Conservation (phyloP, 2,113 vertebrate genomes). For the Ardeotis arabs region DNA sequence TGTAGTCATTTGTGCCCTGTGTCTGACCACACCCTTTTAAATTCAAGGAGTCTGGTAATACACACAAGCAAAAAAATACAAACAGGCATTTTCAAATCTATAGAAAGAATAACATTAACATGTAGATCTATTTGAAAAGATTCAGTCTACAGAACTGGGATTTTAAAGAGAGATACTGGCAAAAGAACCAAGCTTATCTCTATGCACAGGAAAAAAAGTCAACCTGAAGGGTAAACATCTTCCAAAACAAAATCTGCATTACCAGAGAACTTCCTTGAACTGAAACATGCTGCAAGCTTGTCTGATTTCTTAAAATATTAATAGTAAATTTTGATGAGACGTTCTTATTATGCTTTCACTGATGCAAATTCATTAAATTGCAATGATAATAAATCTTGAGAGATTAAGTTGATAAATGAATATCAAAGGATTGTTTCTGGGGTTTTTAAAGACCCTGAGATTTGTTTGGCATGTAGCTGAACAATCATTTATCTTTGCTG, state of each 20-base stretch:
- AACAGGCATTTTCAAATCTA: neutral
- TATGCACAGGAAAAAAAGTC: neutral
- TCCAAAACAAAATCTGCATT: neutral
- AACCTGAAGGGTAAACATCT: neutral
- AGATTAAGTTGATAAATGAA: neutral
- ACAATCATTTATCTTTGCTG: conserved; percentile 25
- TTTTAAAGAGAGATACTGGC: neutral
- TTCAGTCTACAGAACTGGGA: neutral
- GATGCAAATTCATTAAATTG: neutral
- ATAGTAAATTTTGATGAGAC: neutral
- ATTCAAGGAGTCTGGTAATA: neutral
- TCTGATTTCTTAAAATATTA: conserved; percentile 14
- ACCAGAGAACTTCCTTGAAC: neutral
- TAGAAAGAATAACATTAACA: neutral
- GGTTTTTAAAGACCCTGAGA: neutral
- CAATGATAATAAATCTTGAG: conserved; percentile 15
- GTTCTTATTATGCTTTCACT: neutral
- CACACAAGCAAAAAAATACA: neutral
- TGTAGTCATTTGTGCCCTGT: neutral
- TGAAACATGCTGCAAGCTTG: neutral
- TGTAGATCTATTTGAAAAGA: neutral
- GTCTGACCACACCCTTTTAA: neutral
- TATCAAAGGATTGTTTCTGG: neutral
- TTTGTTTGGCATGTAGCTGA: conserved; percentile 20
- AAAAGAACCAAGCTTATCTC: neutral